Evolutionary conservation across 2,888 invertebrate species (phyloP), one percentile per base, ranked within the genome.

Genomic region (Margaritifera margaritifera): DNA sequence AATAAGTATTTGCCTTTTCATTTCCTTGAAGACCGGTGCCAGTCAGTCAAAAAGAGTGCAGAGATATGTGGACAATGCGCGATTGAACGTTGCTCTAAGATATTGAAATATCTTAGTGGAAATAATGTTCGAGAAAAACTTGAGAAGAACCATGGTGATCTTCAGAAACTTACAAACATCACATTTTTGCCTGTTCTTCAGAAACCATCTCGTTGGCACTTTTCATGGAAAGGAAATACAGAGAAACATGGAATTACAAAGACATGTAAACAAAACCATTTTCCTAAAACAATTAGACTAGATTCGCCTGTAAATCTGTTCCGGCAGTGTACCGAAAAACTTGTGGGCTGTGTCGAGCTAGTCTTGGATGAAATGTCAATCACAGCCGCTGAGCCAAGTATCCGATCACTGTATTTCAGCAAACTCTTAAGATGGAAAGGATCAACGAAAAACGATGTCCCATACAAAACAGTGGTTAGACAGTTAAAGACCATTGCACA

Each of bases 211-310:
- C 51, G 67, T 18, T 84, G 80, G 77, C 64, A 63, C 19, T 71
- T 81, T 42, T 56, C 70, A 5, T 85, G 85, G 85, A 62, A 68
- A 55, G 73, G 76, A 2, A 71, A 76, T 24, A 24, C 11, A 53
- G 51, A 19, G 51, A 18, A 42, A 15, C 42, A 42, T 4, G 15
- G 15, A 42, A 42, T 42, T 42, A 3, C 42, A 42, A 42, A 42
- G 42, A 42, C 2, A 15, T 42, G 42, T 42, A 11, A 42, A 15
- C 19, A 11, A 25, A 11, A 25, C 5, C 4, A 27, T 31, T 19
- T 52, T 3, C 20, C 52, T 5, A 3, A 56, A 55, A 52, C 57
- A 11, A 18, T 70, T 6, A 11, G 61, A 20, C 54, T 78, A 31
- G 72, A 67, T 20, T 65, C 66, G 27, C 68, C 78, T 60, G 42